Percentiles rank a stretch among this genome's conserved stretches.
These are phyloP conservation scores for Oncorhynchus clarkii DNA, from an alignment of 2,113 vertebrate genomes.

Conservation along the genomic window DNA sequence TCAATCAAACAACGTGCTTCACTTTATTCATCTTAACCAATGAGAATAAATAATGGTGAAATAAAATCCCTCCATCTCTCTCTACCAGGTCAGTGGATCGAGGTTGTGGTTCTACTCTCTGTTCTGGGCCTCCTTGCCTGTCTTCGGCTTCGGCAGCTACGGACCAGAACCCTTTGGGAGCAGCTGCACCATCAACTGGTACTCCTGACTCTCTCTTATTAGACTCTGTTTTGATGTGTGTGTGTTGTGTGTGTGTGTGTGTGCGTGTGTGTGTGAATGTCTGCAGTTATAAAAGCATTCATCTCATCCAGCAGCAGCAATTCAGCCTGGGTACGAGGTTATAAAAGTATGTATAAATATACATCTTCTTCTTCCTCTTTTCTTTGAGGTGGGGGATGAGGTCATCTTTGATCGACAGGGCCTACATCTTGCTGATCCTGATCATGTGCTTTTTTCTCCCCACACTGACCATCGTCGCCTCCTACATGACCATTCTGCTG, in stretches of 20 bases:
- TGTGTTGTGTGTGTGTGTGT: neutral
- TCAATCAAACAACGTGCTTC: too few relatives aligned
- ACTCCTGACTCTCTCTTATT: neutral
- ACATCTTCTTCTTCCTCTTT: neutral
- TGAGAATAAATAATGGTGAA: too few relatives aligned
- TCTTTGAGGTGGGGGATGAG: conserved; percentile 56
- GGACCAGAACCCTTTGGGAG: conserved; percentile 58
- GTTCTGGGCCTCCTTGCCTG: conserved; percentile 55
- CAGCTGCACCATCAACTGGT: conserved; percentile 65
- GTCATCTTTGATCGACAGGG: conserved; percentile 34
- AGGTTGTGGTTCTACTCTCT: conserved; percentile 53
- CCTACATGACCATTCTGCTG: conserved; percentile 51
- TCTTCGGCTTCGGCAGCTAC: conserved; percentile 56
- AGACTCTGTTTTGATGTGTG: neutral
- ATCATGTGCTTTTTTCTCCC: conserved; percentile 51
- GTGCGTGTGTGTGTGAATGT: neutral
- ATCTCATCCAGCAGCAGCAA: too few relatives aligned
- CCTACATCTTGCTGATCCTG: conserved; percentile 52
- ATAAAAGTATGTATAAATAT: neutral
- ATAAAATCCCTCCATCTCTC: neutral
- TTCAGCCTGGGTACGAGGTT: too few relatives aligned
- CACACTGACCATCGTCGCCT: conserved; percentile 41
- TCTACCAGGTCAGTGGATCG: conserved; percentile 55
- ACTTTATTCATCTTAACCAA: too few relatives aligned
- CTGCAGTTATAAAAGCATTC: neutral